Evolutionary conservation across 1,140 invertebrate species (phyloP).

Genomic region (Plectus sambesii): DNA sequence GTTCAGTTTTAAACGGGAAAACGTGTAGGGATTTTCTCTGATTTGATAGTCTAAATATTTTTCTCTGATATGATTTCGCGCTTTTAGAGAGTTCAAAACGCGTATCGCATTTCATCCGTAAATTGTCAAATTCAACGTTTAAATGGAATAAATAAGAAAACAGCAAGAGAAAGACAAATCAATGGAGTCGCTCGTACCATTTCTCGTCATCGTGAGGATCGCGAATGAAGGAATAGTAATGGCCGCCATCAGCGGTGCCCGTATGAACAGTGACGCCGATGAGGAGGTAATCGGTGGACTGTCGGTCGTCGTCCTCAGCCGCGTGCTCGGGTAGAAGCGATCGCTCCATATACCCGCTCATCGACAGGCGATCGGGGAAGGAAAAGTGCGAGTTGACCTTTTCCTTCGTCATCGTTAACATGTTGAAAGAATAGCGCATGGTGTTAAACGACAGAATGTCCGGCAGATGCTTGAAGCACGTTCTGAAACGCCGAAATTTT

Average conservation of each 20-base stretch:
- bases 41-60: not conserved
- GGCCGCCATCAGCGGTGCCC: constrained; percentile 85
- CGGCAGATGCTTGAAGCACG: constrained; percentile 83
- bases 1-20: no score
- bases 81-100: no score
- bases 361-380: constrained; percentile 80
- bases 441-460: constrained; percentile 89
- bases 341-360: constrained; percentile 85
- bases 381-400: constrained; percentile 94
- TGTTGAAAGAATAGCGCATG: constrained; percentile 94
- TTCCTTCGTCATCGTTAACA: constrained; percentile 91
- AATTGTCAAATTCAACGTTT: no score
- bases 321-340: constrained; percentile 74
- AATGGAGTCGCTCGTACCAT: constrained; percentile 63
- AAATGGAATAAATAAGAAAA: no score
- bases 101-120: no score
- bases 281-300: constrained; percentile 70
- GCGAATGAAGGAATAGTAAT: constrained; percentile 90
- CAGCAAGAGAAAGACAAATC: not conserved
- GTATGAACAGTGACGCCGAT: constrained; percentile 92
- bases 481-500: constrained; percentile 52
- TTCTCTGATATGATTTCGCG: not conserved
- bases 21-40: not conserved
- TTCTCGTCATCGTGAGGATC: constrained; percentile 57
- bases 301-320: constrained; percentile 48